These are phyloP conservation scores for Cyrtorhinus lividipennis DNA, from an alignment of 1,140 invertebrate genomes.

Conservation along the genomic window DNA sequence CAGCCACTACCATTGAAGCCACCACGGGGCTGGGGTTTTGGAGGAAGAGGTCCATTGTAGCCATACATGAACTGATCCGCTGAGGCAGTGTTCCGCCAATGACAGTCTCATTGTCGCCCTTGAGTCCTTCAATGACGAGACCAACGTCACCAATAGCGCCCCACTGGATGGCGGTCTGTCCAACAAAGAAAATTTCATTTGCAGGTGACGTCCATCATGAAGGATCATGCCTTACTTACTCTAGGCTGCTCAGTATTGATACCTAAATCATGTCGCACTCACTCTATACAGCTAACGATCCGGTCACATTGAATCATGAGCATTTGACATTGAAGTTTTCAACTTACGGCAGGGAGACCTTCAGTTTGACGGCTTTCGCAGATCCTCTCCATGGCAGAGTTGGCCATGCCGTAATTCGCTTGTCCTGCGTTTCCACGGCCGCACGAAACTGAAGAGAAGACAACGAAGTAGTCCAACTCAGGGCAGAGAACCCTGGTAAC, in stretches of 20 bases:
- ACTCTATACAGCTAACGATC: not conserved
- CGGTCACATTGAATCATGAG: not conserved
- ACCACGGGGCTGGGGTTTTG: constrained; percentile 57
- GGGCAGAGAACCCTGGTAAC: constrained; percentile 58
- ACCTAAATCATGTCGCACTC: no score
- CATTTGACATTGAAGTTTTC: not conserved
- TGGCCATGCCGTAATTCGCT: constrained; percentile 88
- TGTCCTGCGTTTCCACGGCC: constrained; percentile 91
- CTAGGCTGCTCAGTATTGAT: not conserved
- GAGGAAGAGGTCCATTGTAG: constrained; percentile 73
- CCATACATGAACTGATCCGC: constrained; percentile 73
- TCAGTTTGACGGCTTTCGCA: constrained; percentile 66
- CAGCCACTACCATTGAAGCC: constrained; percentile 62
- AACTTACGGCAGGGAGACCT: constrained; percentile 55
- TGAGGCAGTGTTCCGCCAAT: constrained; percentile 88
- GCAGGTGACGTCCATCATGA: not conserved
- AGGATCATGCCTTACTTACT: not conserved
- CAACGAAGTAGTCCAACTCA: constrained; percentile 76
- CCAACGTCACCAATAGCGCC: constrained; percentile 96
- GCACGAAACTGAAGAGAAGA: constrained; percentile 87
- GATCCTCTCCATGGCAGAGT: constrained; percentile 91
- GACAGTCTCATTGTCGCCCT: constrained; percentile 67
- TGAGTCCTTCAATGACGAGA: constrained; percentile 71
- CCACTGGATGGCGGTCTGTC: constrained; percentile 82
- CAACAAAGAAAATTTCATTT: not conserved